A percentile compares a stretch with the other conserved stretches of the same genome.
These are phyloP conservation scores for Panthera tigris DNA, from an alignment of 2,113 vertebrate genomes.

Conservation along the genomic window DNA sequence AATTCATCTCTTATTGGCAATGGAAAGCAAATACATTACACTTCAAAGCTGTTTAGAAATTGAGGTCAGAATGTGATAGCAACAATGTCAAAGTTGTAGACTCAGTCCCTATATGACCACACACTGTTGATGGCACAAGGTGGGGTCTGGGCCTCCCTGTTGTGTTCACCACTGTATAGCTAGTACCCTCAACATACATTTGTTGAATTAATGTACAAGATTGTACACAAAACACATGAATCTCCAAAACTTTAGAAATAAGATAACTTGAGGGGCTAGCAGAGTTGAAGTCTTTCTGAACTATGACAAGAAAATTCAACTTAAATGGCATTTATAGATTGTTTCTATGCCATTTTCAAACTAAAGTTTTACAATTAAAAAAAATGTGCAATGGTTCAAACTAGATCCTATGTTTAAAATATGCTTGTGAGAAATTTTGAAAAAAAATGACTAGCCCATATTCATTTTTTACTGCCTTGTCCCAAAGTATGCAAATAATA, in stretches of 20 bases:
- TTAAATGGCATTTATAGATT: background rate
- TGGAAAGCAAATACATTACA: background rate
- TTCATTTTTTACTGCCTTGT: background rate
- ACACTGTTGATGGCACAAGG: background rate
- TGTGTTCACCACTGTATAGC: background rate
- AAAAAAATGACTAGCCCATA: background rate
- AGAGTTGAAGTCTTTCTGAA: background rate
- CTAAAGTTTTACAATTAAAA: conserved; percentile 25
- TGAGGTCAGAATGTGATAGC: background rate
- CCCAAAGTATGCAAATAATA: background rate
- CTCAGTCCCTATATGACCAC: background rate
- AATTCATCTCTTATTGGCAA: background rate
- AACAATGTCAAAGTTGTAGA: background rate
- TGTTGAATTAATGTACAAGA: background rate
- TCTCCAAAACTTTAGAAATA: background rate
- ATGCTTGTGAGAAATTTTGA: background rate
- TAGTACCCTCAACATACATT: background rate
- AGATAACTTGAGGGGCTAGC: background rate
- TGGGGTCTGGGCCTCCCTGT: background rate
- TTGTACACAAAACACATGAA: background rate
- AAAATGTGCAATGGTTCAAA: background rate
- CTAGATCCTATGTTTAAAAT: background rate
- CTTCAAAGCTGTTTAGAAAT: background rate
- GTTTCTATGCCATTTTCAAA: background rate
- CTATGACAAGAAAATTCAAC: background rate